phyloP scores from a whole-genome alignment of 2,113 vertebrate species.

The Geococcyx californianus region DNA sequence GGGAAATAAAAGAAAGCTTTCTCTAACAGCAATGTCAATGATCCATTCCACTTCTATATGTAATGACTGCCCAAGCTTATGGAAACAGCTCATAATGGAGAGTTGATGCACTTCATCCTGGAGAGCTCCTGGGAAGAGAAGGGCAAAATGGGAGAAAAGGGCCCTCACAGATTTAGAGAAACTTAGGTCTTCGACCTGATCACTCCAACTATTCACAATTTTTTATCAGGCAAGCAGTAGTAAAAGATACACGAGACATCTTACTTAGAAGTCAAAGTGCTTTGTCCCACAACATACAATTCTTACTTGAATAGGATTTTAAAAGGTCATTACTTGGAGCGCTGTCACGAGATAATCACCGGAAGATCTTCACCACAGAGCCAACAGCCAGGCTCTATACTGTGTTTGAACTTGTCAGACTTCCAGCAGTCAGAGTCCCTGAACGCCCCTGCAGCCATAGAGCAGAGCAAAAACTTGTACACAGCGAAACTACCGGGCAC shows the following conservation, averaged over 20 bases:
- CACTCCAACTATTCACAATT: background rate
- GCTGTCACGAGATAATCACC: background rate
- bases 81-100: background rate
- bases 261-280: background rate
- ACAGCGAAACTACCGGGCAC: fast-evolving
- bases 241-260: background rate
- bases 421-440: background rate
- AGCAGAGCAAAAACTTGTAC: background rate
- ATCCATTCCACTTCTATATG: background rate
- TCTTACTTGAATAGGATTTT: background rate
- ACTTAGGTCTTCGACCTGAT: background rate
- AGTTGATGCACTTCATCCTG: background rate
- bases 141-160: background rate
- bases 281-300: background rate
- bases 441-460: background rate
- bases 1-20: background rate
- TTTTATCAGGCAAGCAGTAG: background rate
- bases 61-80: background rate
- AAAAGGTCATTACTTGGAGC: background rate
- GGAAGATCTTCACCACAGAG: background rate
- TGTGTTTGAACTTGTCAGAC: background rate
- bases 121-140: background rate
- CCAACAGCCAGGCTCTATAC: background rate
- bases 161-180: background rate
- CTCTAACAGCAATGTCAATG: background rate